Base-by-base conservation (phyloP, 2,888 invertebrate genomes). In the Ethmia dodecea region DNA sequence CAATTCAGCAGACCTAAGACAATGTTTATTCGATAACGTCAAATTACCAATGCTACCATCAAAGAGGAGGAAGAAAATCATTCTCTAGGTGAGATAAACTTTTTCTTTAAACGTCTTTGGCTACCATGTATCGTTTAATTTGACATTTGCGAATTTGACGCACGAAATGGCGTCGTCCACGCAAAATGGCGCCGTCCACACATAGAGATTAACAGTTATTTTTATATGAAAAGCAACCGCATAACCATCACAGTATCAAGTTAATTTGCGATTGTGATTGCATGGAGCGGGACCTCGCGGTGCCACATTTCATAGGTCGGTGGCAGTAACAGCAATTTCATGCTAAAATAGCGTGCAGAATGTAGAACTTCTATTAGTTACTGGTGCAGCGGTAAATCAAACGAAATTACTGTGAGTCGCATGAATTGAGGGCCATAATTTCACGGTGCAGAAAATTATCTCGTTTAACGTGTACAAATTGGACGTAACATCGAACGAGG, bases 311-410 rank as follows among this genome's bases (percentile, higher is more conserved):
- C 56, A 55, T 52, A 47, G 45, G 43, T 49, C 43, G 38, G 38
- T 45, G 47, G 44, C 47, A 48, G 45, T 46, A 47, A 48, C 47
- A 46, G 55, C 44, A 53, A 61, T 66, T 70, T 69, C 54, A 59
- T 60, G 60, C 45, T 63, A 58, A 73, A 76, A 64, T 61, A 45
- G 61, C 60, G 60, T 65, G 62, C 59, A 53, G 66, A 72, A 61
- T 55, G 55, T 52, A 43, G 43, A 57, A 69, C 62, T 63, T 57
- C 53, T 61, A 57, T 56, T 60, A 56, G 57, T 60, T 55, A 52
- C 52, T 52, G 50, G 52, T 59, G 55, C 60, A 60, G 55, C 60
- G 45, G 60, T 73, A 75, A 72, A 76, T 78, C 71, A 69, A 62
- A 57, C 49, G 40, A 63, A 76, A 71, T 74, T 74, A 70, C 62